A percentile compares a stretch with the other conserved stretches of the same genome.
Evolutionary conservation across 2,797 vertebrate species (phyloP).

Genomic region (Gambusia yucatana): DNA sequence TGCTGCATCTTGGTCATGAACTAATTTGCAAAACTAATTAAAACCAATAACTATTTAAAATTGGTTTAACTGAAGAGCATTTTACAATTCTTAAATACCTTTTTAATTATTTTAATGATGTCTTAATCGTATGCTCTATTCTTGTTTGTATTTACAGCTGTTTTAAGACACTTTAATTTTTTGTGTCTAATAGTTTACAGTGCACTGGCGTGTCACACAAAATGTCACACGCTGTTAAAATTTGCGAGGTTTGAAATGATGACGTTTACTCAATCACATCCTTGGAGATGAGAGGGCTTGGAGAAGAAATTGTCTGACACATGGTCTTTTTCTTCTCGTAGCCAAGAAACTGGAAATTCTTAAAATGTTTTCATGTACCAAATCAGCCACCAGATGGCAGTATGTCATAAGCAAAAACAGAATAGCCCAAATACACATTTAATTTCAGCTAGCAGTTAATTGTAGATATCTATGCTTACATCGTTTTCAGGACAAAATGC

Average conservation of each 20-base stretch:
- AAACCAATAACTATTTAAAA: no score
- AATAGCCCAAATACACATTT: not conserved
- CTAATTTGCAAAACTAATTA: no score
- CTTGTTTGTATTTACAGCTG: not conserved
- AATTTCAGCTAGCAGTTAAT: not conserved
- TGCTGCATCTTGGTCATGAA: no score
- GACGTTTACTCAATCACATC: not conserved
- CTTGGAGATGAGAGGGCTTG: not conserved
- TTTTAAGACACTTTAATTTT: not conserved
- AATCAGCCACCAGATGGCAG: slow-evolving; percentile 57
- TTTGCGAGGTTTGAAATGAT: not conserved
- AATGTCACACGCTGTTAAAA: not conserved
- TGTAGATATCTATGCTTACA: not conserved
- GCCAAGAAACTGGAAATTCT: not conserved
- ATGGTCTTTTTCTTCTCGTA: not conserved
- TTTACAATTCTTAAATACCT: not conserved
- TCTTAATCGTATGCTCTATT: not conserved
- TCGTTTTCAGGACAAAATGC: not conserved
- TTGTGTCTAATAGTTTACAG: not conserved
- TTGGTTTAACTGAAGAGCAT: no score
- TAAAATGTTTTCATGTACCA: not conserved
- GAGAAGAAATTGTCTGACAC: not conserved
- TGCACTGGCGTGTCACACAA: not conserved
- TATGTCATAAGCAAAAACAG: slow-evolving; percentile 20
- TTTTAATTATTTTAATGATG: not conserved